phyloP scores from a whole-genome alignment of 2,113 vertebrate species.

The Bubo blakistoni region DNA sequence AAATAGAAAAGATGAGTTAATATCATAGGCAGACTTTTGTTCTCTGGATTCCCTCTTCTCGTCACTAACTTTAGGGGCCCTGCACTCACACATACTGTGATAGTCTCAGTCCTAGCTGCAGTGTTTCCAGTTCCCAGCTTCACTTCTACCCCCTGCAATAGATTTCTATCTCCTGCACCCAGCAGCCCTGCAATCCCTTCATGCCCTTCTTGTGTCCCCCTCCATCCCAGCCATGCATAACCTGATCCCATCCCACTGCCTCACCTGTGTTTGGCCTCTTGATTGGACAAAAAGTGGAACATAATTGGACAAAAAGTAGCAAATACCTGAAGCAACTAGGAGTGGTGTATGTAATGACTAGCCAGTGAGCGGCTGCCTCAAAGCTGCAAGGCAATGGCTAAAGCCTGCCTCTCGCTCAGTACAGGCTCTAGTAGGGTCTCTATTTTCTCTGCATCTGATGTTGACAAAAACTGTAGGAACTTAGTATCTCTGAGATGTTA shows the following conservation, averaged over 20 bases:
- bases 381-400: background rate
- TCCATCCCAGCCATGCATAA: background rate
- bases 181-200: background rate
- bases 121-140: background rate
- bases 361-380: fast-evolving
- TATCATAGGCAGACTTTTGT: background rate
- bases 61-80: background rate
- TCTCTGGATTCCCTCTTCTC: background rate
- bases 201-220: background rate
- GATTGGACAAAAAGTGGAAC: background rate
- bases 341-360: fast-evolving
- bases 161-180: background rate
- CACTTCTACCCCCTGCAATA: background rate
- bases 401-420: background rate
- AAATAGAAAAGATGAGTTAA: background rate
- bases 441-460: background rate
- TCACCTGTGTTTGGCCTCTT: background rate
- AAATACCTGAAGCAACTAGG: background rate
- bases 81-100: background rate
- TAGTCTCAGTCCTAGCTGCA: background rate
- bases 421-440: background rate
- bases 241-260: background rate
- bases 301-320: background rate
- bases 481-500: background rate
- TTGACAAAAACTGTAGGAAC: background rate